Base-by-base conservation (phyloP, 2,113 vertebrate genomes). In the Nipponia nippon region DNA sequence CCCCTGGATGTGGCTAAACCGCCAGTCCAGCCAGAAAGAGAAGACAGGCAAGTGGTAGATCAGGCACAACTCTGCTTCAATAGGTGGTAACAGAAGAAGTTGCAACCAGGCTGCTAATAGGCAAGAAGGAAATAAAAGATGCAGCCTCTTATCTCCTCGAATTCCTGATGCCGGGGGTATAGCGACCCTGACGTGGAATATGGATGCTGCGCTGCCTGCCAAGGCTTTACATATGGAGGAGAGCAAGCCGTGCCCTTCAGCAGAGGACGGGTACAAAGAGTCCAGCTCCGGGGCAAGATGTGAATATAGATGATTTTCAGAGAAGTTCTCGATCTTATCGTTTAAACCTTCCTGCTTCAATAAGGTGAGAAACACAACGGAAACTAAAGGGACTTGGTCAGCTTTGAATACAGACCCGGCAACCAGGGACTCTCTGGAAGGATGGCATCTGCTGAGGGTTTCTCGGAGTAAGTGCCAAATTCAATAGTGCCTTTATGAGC, bases 271-370 rank as follows among this genome's bases (percentile, higher is more conserved):
- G 72, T 21, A 82, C 87, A 87, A 20, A 82, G 53, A 89, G 77
- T 66, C 49, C 66, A 65, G 58, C 86, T 53, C 27, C 1, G 1
- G 79, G 83, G 59, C 89, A 80, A 52, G 77, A 32, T 32, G 53
- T 95, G 76, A 93, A 83, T 52, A 90, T 49, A 66, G 92, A 83
- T 90, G 75, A 55, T 53, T 78, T 93, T 85, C 91, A 36, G 67
- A 78, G 38, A 59, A 92, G 66, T 73, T 67, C 73, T 93, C 75
- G 84, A 96, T 96, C 56, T 89, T 93, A 77, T 92, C 42, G 0
- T 55, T 87, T 42, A 42, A 85, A n/a, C 63, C 53, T 89, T 69
- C 90, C 40, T 32, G 70, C 46, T 62, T 26, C 36, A 59, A 15
- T 19, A 11, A 73, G 49, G 46, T 0, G 6, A 85, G 77, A 65